Evolutionary conservation across 2,113 vertebrate species (phyloP), one percentile per base, ranked within the genome.

Genomic region (Turdus rufiventris): DNA sequence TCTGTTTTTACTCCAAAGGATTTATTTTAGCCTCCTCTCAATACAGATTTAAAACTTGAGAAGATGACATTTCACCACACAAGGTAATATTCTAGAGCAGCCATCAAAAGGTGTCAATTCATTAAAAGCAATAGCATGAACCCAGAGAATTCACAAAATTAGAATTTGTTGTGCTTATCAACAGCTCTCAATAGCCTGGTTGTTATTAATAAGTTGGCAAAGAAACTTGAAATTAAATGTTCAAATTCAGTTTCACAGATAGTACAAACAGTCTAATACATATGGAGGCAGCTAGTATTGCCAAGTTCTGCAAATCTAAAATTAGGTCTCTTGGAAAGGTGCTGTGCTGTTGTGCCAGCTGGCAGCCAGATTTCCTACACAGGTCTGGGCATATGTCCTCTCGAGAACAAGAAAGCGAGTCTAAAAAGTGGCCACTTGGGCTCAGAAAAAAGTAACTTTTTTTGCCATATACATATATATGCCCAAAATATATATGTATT

Each of bases 231-330:
- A 66, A 82, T 87, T n/a, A 58, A 34, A 63, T 23, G 28, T 68
- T 73, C 67, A 78, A 81, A 81, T 56, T 31, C 23, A 78, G 21
- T 45, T 95, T 67, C 80, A 62, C 9, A 87, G 65, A 18, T 24
- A 82, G 3, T 74, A 85, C 38, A 91, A 93, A 88, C 31, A 66
- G 51, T 13, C 36, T 42, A 36, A 36, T 89, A 76, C 51, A 84
- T 14, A 74, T 33, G 47, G 48, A 80, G 12, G 42, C 28, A 24
- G 24, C 43, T 25, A 19, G 54, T 36, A 86, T 10, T 75, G 60
- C 29, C 57, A 86, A 61, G n/a, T 70, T 87, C 68, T 90, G 65
- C 29, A 95, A 81, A 89, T 36, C 62, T 24, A 93, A 91, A 93
- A 70, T 73, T 40, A 93, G n/a, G 43, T 80, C 61, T 57, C 70